Evolutionary conservation across 2,797 vertebrate genomes (phyloP), one percentile per base, ranked within the genome.

Genomic region (Sciurus carolinensis): DNA sequence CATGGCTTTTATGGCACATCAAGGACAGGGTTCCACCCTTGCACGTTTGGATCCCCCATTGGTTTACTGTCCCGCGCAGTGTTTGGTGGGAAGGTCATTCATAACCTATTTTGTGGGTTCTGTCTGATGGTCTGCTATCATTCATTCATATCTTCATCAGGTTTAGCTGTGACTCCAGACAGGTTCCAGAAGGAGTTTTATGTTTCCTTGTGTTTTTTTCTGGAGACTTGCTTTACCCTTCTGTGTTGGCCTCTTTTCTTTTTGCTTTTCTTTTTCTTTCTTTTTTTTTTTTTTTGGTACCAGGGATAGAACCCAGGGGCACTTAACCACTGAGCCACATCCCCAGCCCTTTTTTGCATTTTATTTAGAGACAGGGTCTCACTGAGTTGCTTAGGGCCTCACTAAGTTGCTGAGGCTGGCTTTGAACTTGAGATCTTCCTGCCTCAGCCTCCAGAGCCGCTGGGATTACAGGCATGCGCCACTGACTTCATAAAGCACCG

Each of bases 151-250:
- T 39, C 30, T 50, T 66, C 42, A 24, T 50, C 57, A n/a, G 7
- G 30, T 30, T 90, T 39, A 82, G 1, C 33, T 95, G 84, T 95
- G 86, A 83, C 80, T 89, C 92, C 85, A 96, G 97, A 94, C 81
- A 89, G 91, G 91, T 66, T 91, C 91, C 95, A 94, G n/a, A 90
- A 62, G 1, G 91, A 94, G 88, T 42, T 33, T 26, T 67, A 39
- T 17, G 13, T 67, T 87, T 92, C 54, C 12, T 92, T 77, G 8
- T 91, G 95, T 86, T 79, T 94, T 92, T 92, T 90, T 83, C 86
- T 86, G 67, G 89, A 96, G 86, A 77, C 28, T 79, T 52, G 10
- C 62, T 93, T 72, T 93, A n/a, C 71, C 79, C 91, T 96, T 83
- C 86, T 91, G 91, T 57, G 54, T 22, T 22, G 54, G 54, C 20